phyloP scores from a whole-genome alignment of 2,888 invertebrate species.

The Cheilosia variabilis region DNA sequence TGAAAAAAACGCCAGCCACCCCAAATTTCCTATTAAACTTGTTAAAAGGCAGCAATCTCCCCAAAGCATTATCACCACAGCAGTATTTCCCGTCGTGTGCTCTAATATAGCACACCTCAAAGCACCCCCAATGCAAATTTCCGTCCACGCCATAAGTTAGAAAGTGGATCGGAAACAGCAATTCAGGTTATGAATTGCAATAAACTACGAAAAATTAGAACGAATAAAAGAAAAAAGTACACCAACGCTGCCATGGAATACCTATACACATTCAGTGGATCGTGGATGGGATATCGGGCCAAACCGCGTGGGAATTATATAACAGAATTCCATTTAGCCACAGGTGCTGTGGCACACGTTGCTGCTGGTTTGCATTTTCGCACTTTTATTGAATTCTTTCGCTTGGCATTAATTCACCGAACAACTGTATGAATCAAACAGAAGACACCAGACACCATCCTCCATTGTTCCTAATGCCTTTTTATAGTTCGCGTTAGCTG shows the following conservation, averaged over 20 bases:
- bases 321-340: conserved; percentile 72
- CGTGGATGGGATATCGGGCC: conserved; percentile 39
- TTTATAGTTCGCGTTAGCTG: not conserved
- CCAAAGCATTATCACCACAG: conserved; percentile 46
- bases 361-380: conserved; percentile 69
- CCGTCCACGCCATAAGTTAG: conserved; percentile 31
- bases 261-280: conserved; percentile 27
- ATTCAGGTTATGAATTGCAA: conserved; percentile 68
- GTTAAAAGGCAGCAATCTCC: conserved; percentile 45
- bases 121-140: conserved; percentile 41
- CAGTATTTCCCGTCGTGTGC: not conserved
- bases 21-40: conserved; percentile 46
- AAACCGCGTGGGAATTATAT: conserved; percentile 71
- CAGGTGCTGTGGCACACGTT: conserved; percentile 56
- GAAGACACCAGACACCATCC: conserved; percentile 41
- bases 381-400: conserved; percentile 68
- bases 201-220: conserved; percentile 59
- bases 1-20: conserved; percentile 4
- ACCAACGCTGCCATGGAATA: not conserved
- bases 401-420: conserved; percentile 59
- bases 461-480: conserved; percentile 7
- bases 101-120: not conserved
- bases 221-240: conserved; percentile 14
- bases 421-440: conserved; percentile 56
- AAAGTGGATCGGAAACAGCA: conserved; percentile 59